Percentiles rank a stretch among this genome's conserved stretches.
Evolutionary conservation across 2,797 vertebrate species (phyloP).

Genomic region (Echeneis naucrates): DNA sequence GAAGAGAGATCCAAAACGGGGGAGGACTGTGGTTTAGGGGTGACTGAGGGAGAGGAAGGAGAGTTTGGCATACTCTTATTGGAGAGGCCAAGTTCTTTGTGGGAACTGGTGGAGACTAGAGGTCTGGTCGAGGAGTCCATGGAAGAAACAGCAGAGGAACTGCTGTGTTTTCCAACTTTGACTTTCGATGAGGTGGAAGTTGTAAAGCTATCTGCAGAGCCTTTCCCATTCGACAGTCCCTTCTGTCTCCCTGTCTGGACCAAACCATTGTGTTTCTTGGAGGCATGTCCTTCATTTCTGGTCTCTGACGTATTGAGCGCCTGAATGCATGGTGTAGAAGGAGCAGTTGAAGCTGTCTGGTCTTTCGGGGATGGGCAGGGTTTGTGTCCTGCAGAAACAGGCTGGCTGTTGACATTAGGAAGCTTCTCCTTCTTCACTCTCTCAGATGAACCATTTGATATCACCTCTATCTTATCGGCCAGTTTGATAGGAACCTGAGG

Average conservation of each 20-base stretch:
- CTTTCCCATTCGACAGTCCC: slow-evolving; percentile 87
- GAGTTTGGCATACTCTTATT: slow-evolving; percentile 61
- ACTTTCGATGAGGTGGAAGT: slow-evolving; percentile 88
- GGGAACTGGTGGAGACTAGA: slow-evolving; percentile 52
- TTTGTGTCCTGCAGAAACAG: slow-evolving; percentile 71
- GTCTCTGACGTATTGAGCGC: slow-evolving; percentile 60
- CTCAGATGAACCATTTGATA: slow-evolving; percentile 72
- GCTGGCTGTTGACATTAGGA: slow-evolving; percentile 72
- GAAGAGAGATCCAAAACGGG: slow-evolving; percentile 50
- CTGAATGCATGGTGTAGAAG: slow-evolving; percentile 56
- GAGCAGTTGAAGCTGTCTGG: slow-evolving; percentile 53
- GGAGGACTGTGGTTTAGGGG: slow-evolving; percentile 64
- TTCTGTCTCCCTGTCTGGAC: slow-evolving; percentile 82
- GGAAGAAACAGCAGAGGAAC: slow-evolving; percentile 60
- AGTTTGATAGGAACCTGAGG: slow-evolving; percentile 81
- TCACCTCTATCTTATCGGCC: slow-evolving; percentile 79
- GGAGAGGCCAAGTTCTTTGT: slow-evolving; percentile 58
- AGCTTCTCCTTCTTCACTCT: slow-evolving; percentile 77
- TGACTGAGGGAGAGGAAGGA: slow-evolving; percentile 59
- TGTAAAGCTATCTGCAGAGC: slow-evolving; percentile 83
- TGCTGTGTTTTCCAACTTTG: slow-evolving; percentile 81
- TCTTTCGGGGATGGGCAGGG: slow-evolving; percentile 64
- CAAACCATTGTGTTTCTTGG: slow-evolving; percentile 80
- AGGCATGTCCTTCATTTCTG: slow-evolving; percentile 72
- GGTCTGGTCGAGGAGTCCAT: slow-evolving; percentile 53